Evolutionary conservation across 2,797 vertebrate genomes (phyloP).

Genomic region (Etheostoma nigrum): DNA sequence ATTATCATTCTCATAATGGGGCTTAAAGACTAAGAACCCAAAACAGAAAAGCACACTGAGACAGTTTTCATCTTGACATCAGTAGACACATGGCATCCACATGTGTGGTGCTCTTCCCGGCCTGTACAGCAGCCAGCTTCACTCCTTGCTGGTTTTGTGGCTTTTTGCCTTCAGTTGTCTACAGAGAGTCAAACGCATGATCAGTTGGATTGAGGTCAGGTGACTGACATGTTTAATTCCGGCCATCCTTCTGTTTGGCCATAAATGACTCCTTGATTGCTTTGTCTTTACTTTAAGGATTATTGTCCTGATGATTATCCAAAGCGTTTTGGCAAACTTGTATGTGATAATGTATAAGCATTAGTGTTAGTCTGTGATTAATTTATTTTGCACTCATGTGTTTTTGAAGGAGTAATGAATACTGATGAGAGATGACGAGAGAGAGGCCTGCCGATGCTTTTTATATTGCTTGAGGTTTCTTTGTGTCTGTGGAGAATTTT

Average conservation of each 20-base stretch:
- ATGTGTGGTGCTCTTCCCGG: constrained; percentile 24
- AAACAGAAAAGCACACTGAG: background rate
- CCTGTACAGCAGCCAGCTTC: background rate
- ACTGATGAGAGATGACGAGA: background rate
- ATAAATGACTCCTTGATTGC: background rate
- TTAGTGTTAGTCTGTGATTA: background rate
- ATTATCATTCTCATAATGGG: constrained; percentile 2
- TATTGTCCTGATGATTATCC: background rate
- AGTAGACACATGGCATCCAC: constrained; percentile 34
- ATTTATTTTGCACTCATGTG: constrained; percentile 2
- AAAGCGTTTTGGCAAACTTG: constrained; percentile 4
- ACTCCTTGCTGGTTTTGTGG: background rate
- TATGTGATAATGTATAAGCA: background rate
- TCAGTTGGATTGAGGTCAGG: background rate
- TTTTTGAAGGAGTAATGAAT: constrained; percentile 5
- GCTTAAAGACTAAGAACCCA: constrained; percentile 1
- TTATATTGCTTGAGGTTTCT: background rate
- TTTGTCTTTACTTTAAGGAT: background rate
- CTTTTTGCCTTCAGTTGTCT: constrained; percentile 14
- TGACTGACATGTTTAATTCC: background rate
- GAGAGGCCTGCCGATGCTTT: background rate
- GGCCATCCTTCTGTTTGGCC: background rate
- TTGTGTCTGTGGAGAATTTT: constrained; percentile 2
- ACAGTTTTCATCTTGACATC: background rate
- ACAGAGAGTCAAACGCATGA: constrained; percentile 5